Evolutionary conservation across 35 echinoderm and acorn worm species (phyloP).

Genomic region (Heliocidaris tuberculata): DNA sequence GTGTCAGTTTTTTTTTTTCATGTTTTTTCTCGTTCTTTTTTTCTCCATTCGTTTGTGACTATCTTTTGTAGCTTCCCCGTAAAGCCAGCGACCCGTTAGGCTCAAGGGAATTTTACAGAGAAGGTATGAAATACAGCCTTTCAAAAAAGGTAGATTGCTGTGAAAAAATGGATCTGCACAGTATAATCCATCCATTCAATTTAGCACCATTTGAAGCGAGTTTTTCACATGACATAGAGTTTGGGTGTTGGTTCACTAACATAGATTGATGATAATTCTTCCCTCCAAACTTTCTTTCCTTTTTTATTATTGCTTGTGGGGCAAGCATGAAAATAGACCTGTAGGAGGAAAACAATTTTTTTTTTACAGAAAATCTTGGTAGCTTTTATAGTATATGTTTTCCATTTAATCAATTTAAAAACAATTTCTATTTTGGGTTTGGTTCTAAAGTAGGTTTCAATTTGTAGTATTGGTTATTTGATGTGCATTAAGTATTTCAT

Average conservation of each 20-base stretch:
- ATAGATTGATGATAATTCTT: neutral
- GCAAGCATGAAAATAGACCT: no score
- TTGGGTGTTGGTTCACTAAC: neutral
- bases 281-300: neutral
- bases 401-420: no score
- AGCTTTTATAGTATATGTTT: no score
- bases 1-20: neutral
- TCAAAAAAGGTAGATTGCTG: neutral
- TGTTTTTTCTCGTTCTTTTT: neutral
- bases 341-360: no score
- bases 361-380: no score
- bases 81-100: slow-evolving; percentile 2
- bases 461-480: neutral
- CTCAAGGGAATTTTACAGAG: neutral
- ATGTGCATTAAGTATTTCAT: neutral
- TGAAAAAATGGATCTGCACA: neutral
- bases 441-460: neutral
- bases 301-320: neutral
- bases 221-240: neutral
- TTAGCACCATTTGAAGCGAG: no score
- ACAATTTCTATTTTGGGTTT: no score
- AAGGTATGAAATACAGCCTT: neutral
- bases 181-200: no score
- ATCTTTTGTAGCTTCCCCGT: slow-evolving; percentile 3
- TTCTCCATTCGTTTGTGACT: neutral